Evolutionary conservation across 2,888 invertebrate genomes (phyloP).

Genomic region (Amblyjoppa proteus): DNA sequence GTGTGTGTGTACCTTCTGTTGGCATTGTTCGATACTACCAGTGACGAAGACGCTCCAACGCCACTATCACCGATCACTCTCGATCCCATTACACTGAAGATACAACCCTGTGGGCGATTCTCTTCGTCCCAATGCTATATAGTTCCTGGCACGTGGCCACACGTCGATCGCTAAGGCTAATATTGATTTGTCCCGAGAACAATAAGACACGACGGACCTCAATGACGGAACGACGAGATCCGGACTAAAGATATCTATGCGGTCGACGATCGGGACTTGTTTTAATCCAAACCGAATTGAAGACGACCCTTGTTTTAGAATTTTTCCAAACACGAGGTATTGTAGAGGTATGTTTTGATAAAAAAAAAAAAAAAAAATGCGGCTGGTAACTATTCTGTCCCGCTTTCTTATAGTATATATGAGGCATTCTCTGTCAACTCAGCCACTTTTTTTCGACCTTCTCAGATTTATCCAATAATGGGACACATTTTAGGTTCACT

Average conservation of each 20-base stretch:
- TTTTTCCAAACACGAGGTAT: too few species aligned
- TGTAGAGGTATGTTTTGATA: too few species aligned
- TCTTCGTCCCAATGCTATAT: slow-evolving; percentile 1
- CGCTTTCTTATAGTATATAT: background rate
- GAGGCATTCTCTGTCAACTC: too few species aligned
- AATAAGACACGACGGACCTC: slow-evolving; percentile 7
- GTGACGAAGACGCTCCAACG: slow-evolving; percentile 41
- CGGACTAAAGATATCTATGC: background rate
- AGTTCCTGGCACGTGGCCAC: slow-evolving; percentile 37
- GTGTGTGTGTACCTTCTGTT: background rate
- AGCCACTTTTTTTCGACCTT: too few species aligned
- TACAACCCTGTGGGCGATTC: slow-evolving; percentile 8
- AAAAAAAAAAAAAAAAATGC: background rate
- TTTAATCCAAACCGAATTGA: background rate
- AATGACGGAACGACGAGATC: background rate
- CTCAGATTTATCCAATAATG: too few species aligned
- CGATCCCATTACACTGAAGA: slow-evolving; percentile 47
- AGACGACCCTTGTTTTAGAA: too few species aligned
- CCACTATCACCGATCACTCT: slow-evolving; percentile 32
- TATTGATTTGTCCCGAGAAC: slow-evolving; percentile 43
- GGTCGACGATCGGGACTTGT: slow-evolving; percentile 6
- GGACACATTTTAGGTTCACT: too few species aligned
- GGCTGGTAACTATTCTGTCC: background rate
- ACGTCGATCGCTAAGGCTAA: slow-evolving; percentile 43
- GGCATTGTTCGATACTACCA: slow-evolving; percentile 27